Base-by-base conservation (phyloP, 1,140 invertebrate genomes). In the Trichogramma pretiosum region DNA sequence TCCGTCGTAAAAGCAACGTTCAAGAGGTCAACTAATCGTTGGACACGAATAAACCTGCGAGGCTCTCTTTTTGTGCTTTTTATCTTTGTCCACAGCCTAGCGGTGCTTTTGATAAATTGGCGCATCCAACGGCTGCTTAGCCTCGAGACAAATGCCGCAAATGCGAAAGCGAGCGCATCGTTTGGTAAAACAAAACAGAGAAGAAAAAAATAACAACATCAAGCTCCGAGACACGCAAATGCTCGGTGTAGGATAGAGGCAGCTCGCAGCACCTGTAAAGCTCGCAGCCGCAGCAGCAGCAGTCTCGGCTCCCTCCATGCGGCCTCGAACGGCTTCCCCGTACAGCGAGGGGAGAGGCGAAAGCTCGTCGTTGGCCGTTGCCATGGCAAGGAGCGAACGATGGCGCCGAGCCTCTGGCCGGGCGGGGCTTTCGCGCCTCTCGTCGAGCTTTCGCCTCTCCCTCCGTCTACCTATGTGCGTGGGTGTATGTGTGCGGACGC, bases 311-410 rank as follows among this genome's bases (percentile, higher is more conserved):
- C n/a, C n/a, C n/a, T n/a, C n/a, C n/a, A n/a, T n/a, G n/a, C n/a
- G n/a, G n/a, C n/a, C n/a, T n/a, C n/a, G n/a, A n/a, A n/a, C n/a
- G n/a, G n/a, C n/a, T n/a, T n/a, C n/a, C n/a, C n/a, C n/a, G 9
- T 13, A 13, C 14, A 35, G 24, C 22, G 22, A n/a, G n/a, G 45
- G 18, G 32, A 9, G 21, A 36, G 16, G 33, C 10, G 11, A 3
- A 23, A 36, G 30, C 16, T 43, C 41, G 22, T 19, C 22, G 28
- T 5, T 13, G 26, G 11, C 32, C 4, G 46, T 48, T 42, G 39
- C 46, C 39, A 48, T 42, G 39, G 37, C n/a, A 24, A 40, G 18
- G 33, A n/a, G 13, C 38, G 23, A 14, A n/a, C 13, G 22, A 39
- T 46, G 44, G 44, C 44, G 44, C 24, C 5, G 24, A 28, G 24